phyloP scores from a whole-genome alignment of 1,140 invertebrate genomes.

The Protaetia brevitarsis region DNA sequence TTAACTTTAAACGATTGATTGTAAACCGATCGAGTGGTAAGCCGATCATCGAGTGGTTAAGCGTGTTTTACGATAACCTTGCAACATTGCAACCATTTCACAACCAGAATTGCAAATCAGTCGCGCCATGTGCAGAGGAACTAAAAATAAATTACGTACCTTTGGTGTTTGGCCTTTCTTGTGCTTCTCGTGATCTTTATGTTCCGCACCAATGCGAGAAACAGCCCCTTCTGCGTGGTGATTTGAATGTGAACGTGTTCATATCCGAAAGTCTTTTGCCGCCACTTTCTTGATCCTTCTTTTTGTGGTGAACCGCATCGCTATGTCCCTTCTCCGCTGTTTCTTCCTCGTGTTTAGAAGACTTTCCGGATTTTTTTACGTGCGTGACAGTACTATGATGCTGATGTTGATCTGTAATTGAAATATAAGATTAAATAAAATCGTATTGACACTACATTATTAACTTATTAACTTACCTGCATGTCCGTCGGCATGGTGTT shows the following conservation, averaged over 20 bases:
- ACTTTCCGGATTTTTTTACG: constrained; percentile 32
- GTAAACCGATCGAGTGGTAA: too few relatives aligned
- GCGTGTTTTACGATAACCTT: too few relatives aligned
- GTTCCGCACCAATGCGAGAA: constrained; percentile 38
- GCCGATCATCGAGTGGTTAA: too few relatives aligned
- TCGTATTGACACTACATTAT: too few relatives aligned
- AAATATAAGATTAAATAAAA: too few relatives aligned
- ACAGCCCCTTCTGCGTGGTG: constrained; percentile 34
- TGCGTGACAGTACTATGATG: constrained; percentile 20
- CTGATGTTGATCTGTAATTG: neutral
- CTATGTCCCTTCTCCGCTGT: constrained; percentile 35
- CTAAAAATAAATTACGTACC: constrained; percentile 24
- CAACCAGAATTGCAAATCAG: too few relatives aligned
- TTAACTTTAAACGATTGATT: too few relatives aligned
- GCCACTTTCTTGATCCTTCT: constrained; percentile 35
- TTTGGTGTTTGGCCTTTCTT: constrained; percentile 38
- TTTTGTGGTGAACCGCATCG: constrained; percentile 31
- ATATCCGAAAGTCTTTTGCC: constrained; percentile 37
- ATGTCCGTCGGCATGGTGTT: neutral
- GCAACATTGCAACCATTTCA: too few relatives aligned
- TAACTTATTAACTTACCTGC: neutral
- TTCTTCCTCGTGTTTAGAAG: constrained; percentile 38
- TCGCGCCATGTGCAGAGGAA: too few relatives aligned
- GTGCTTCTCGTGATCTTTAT: constrained; percentile 33
- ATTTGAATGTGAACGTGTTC: constrained; percentile 32